A percentile compares a stretch with the other conserved stretches of the same genome.
phyloP scores from a whole-genome alignment of 2,797 vertebrate species.

The Centropyge bicolor region DNA sequence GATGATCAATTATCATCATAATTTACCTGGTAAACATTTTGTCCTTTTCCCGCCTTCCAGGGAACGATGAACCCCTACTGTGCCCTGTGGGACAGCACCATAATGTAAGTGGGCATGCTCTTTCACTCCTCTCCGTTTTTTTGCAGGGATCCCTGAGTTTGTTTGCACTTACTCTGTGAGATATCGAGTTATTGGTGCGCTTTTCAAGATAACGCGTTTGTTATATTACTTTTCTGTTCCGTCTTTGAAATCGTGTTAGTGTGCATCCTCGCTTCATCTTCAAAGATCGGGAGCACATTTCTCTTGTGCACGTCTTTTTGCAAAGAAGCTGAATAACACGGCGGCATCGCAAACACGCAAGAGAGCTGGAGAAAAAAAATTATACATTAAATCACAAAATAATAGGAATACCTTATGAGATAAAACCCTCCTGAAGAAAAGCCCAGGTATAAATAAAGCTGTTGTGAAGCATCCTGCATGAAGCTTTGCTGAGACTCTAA shows the following conservation, averaged over 20 bases:
- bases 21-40: slow-evolving; percentile 54
- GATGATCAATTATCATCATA: slow-evolving; percentile 39
- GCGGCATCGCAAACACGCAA: not conserved
- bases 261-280: not conserved
- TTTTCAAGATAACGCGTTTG: not conserved
- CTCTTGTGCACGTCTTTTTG: not conserved
- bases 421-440: not conserved
- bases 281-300: slow-evolving; percentile 5
- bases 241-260: slow-evolving; percentile 3
- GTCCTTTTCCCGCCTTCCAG: slow-evolving; percentile 84
- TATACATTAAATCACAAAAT: slow-evolving; percentile 3
- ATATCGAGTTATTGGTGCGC: not conserved
- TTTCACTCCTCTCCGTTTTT: slow-evolving; percentile 20
- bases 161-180: not conserved
- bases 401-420: not conserved
- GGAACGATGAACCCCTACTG: slow-evolving; percentile 97
- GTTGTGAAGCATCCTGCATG: not conserved
- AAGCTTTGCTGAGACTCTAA: not conserved
- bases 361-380: not conserved
- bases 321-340: not conserved
- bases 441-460: not conserved
- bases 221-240: not conserved
- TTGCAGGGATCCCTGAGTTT: not conserved
- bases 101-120: slow-evolving; percentile 91
- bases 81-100: slow-evolving; percentile 95